Evolutionary conservation across 2,797 vertebrate genomes (phyloP), one percentile per base, ranked within the genome.

Genomic region (Danio kyathit): DNA sequence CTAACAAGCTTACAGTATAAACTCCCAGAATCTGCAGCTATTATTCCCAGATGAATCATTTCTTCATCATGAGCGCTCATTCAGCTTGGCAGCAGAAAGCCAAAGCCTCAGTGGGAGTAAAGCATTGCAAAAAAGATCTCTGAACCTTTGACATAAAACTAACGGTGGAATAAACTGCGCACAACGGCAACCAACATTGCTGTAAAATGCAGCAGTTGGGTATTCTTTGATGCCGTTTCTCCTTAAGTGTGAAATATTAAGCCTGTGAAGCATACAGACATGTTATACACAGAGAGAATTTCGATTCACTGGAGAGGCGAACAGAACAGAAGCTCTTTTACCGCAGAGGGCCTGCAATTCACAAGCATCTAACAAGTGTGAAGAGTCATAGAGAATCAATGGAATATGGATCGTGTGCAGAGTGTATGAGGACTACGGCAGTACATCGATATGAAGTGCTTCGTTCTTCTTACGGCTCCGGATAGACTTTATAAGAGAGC

Each of bases 331-430:
- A 57, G 38, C 40, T 80, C 40, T 82, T 84, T 80, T 65, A 51
- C 65, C 52, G 60, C 59, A 74, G 60, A 73, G 69, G 11, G 70
- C 51, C 65, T 77, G 38, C 69, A 70, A 54, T 82, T 86, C 77
- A 65, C 51, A 44, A 66, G 76, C 73, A 56, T 80, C 85, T 74
- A 82, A 82, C 67, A 74, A 84, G 82, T 76, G 80, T 78, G 77
- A 61, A 75, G 51, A 76, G 77, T 84, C 63, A 79, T 43, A 64
- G 38, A 40, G 43, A 86, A 86, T 86, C 82, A 80, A 81, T 84
- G 61, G 52, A 72, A 76, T 77, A 84, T 84, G 67, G 82, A 81
- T 81, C 44, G 38, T 13, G 44, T 51, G 66, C 40, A 64, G 48
- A 64, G 61, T 67, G 59, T 71, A 59, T 46, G 69, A 80, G 67